Evolutionary conservation across 2,113 vertebrate genomes (phyloP), one percentile per base, ranked within the genome.

Genomic region (Lasiurus borealis): DNA sequence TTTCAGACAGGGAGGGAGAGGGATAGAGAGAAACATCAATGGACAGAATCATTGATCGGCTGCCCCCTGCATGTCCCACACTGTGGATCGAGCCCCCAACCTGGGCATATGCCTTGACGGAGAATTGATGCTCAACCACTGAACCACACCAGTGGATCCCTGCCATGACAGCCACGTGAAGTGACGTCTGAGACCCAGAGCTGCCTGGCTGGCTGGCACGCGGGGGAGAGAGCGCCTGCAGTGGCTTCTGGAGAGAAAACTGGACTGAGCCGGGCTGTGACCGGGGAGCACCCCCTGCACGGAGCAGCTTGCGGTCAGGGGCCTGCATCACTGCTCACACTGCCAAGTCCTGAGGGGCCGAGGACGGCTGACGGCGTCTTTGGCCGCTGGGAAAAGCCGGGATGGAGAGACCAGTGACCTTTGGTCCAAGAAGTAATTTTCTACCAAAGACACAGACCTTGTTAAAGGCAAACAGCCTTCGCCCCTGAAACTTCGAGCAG

Each of bases 81-180:
- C 59, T 62, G 25, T 25, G 59, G 25, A 62, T 27, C 10, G 1
- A 59, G 59, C 59, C 59, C 23, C 3, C 23, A 62, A 62, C 57
- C 57, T 11, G 57, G 57, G 23, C 59, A 11, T 62, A 0, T 25
- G 23, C 59, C 59, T 25, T 27, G 25, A 62, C 59, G 10, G 10
- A 27, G 59, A 62, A 62, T 62, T 10, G 54, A 9, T 25, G 9
- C 23, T 62, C 59, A 59, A 59, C 57, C 57, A 25, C 57, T 25
- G 57, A 59, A 0, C 57, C 57, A 59, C 23, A 59, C 57, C 23
- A 21, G n/a, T n/a, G n/a, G n/a, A n/a, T n/a, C 12, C 57, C 66
- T 0, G 3, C 16, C 12, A 0, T 0, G 31, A 25, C 29, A 11
- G 46, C 23, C 44, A 29, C 2, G 0, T 0, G 3, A 11, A 8